Base-by-base conservation (phyloP, 2,888 invertebrate species). In the Nephrotoma appendiculata region DNA sequence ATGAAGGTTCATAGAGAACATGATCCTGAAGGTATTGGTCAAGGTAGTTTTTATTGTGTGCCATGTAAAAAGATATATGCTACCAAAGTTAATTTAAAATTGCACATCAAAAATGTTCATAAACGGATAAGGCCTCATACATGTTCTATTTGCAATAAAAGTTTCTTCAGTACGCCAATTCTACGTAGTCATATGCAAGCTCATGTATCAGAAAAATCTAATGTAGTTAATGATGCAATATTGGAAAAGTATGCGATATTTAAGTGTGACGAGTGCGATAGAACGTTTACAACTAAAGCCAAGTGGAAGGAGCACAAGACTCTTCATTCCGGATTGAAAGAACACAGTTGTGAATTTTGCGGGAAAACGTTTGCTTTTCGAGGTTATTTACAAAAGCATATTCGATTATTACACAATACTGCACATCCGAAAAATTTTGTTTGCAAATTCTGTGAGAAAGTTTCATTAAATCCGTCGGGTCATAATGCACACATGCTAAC, bases 1-100 rank as follows among this genome's bases (percentile, higher is more conserved):
- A 93, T 93, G 88, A 89, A 93, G 41, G 91, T 90, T n/a, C 90
- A 89, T 0, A 92, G 92, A 88, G 91, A 91, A 41, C 90, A 91
- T 86, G 90, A 91, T 84, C 11, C 12, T 2, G n/a, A 1, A 9
- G 4, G n/a, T 12, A 0, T 9, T 12, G 2, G 11, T n/a, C 2
- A 48, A n/a, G 11, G 6, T 6, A 7, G 2, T 45, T 48, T 48
- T 48, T 2, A 11, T 48, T 48, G 48, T 12, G 48, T 12, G n/a
- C 11, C 3, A 48, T 48, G 48, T 4, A n/a, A n/a, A 12, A 48
- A 48, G 9, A 12, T 48, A 48, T 48, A 12, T 12, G 11, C 48
- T 48, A 48, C 4, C 12, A 12, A 12, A 5, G n/a, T 12, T 4
- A 12, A 4, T 48, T 48, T 48, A 12, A 48, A 48, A 48, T 0